Percentiles rank a stretch among this genome's conserved stretches.
Conservation (phyloP, 2,113 vertebrate species). For the Clarias batrachus region DNA sequence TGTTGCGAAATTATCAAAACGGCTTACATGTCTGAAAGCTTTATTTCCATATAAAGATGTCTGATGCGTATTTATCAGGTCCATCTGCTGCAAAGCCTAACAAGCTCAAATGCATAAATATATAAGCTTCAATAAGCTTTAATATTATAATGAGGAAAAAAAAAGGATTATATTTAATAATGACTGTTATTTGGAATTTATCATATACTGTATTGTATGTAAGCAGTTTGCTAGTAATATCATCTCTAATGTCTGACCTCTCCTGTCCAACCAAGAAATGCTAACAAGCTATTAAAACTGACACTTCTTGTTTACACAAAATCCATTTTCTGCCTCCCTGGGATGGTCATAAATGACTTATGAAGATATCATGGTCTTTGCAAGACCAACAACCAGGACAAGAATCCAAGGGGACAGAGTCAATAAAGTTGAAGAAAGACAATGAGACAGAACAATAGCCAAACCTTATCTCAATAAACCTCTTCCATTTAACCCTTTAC, state of each 20-base stretch:
- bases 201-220: background rate
- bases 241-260: background rate
- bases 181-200: background rate
- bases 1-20: conserved; percentile 60
- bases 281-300: background rate
- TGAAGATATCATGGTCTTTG: background rate
- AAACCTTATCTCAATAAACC: background rate
- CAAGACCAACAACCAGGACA: background rate
- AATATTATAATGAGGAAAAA: background rate
- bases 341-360: background rate
- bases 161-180: background rate
- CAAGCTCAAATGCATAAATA: conserved; percentile 56
- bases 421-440: background rate
- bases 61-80: conserved; percentile 66
- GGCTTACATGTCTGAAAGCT: conserved; percentile 53
- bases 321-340: background rate
- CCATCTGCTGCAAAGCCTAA: conserved; percentile 54
- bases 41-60: conserved; percentile 56
- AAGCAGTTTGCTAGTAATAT: background rate
- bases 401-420: background rate
- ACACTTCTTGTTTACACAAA: background rate
- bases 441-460: background rate
- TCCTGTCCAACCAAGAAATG: background rate
- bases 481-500: background rate
- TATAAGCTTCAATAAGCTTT: conserved; percentile 8